Conservation (phyloP, 2,113 vertebrate genomes). For the Kryptolebias marmoratus region DNA sequence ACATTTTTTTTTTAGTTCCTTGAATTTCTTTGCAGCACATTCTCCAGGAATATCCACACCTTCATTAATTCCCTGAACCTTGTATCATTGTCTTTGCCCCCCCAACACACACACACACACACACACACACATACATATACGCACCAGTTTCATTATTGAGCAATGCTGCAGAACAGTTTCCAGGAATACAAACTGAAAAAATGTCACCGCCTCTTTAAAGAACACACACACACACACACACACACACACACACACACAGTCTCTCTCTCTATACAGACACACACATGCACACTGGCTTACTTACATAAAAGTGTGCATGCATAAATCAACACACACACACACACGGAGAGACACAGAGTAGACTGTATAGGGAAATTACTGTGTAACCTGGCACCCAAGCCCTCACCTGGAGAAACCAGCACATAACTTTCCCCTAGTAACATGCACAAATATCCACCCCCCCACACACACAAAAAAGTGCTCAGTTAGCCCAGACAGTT, state of each 20-base stretch:
- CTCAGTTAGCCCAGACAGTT: conserved; percentile 63
- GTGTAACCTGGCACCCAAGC: conserved; percentile 69
- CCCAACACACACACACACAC: conserved; percentile 5
- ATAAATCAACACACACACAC: conserved; percentile 20
- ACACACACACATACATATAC: conserved; percentile 48
- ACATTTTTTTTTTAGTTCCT: conserved; percentile 12
- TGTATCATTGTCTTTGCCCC: conserved; percentile 53
- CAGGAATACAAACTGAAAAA: conserved; percentile 81
- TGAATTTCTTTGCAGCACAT: conserved; percentile 7
- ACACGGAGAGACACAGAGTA: conserved; percentile 29
- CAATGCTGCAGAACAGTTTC: conserved; percentile 81
- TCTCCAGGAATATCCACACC: conserved; percentile 43
- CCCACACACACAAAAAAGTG: conserved; percentile 16
- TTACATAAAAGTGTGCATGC: conserved; percentile 60
- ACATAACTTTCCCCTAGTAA: conserved; percentile 41
- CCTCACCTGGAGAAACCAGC: conserved; percentile 68
- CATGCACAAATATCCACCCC: conserved; percentile 42
- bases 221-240: conserved; percentile 33
- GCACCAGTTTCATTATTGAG: conserved; percentile 77
- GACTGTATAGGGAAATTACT: conserved; percentile 60
- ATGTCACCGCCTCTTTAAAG: conserved; percentile 68
- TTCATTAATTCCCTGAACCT: conserved; percentile 59
- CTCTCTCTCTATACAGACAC: conserved; percentile 47
- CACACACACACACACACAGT: background rate
- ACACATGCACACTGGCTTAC: conserved; percentile 57